Evolutionary conservation across 2,113 vertebrate genomes (phyloP).

Genomic region (Craseonycteris thonglongyai): DNA sequence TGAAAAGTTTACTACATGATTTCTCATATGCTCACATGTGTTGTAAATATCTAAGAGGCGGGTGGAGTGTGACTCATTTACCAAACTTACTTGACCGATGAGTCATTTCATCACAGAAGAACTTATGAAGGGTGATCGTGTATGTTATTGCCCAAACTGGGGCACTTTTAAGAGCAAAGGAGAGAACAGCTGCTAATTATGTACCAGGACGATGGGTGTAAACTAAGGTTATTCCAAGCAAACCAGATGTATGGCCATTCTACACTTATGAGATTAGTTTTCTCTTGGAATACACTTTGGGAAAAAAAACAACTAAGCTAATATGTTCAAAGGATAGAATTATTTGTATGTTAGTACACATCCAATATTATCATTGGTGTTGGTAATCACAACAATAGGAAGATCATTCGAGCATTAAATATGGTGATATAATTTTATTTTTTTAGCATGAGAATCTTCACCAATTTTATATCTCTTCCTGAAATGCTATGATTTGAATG

Average conservation of each 20-base stretch:
- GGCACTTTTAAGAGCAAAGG: not conserved
- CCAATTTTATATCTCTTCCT: not conserved
- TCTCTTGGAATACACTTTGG: not conserved
- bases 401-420: not conserved
- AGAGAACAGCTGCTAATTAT: not conserved
- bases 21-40: not conserved
- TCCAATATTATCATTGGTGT: not conserved
- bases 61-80: not conserved
- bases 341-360: not conserved
- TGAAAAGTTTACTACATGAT: not conserved
- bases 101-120: not conserved
- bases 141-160: not conserved
- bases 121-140: not conserved
- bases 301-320: not conserved
- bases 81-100: not conserved
- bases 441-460: not conserved
- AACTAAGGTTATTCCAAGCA: not conserved
- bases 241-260: not conserved
- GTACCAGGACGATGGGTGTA: not conserved
- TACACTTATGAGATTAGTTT: not conserved
- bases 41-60: not conserved
- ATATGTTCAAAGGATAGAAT: not conserved
- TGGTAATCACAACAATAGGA: not conserved
- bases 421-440: not conserved
- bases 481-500: not conserved